Evolutionary conservation across 2,888 invertebrate genomes (phyloP), one percentile per base, ranked within the genome.

Genomic region (Blastobasis lacticolella): DNA sequence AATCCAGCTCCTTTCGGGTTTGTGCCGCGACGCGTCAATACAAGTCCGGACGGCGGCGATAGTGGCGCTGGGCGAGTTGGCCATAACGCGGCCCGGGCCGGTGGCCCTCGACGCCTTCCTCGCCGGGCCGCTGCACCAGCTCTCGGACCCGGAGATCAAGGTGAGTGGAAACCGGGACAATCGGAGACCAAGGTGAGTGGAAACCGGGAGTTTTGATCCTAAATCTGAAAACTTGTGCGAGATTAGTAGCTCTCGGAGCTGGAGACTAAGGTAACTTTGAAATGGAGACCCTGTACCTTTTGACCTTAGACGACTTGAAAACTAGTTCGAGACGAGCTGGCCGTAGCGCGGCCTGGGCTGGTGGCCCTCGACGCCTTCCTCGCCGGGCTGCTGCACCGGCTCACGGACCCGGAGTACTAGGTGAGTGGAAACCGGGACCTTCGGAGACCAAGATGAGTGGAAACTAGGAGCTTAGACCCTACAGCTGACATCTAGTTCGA

Each of bases 11-110:
- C 57, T 88, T 50, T 76, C 82, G 51, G 69, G 71, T 0, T 57
- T 85, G 41, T 88, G 88, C 57, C 81, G 87, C 1, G 88, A 89
- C 60, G 84, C 81, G 5, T 86, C 86, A 54, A 70, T 88, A 23
- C 54, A 81, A 5, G 88, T 88, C n/a, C 78, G 88, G 0, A 64
- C 73, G n/a, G 65, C 77, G 1, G 87, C 88, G 37, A 77, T 88
- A 49, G 45, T 67, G 1, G 76, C 76, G 8, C 56, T 89, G n/a
- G 80, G 76, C 37, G 81, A 81, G 41, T 60, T 88, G 53, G 63
- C 69, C 38, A 43, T 57, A 38, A 55, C 57, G 7, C 62, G 65
- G 47, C 75, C 78, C 0, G 60, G 62, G 45, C 69, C 67, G 1
- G 57, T 57, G 4, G 63, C 71, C 6, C 55, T 84, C 9, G 79